A percentile compares a stretch with the other conserved stretches of the same genome.
Evolutionary conservation across 2,888 invertebrate species (phyloP).

Genomic region (Drosophila pegasa): DNA sequence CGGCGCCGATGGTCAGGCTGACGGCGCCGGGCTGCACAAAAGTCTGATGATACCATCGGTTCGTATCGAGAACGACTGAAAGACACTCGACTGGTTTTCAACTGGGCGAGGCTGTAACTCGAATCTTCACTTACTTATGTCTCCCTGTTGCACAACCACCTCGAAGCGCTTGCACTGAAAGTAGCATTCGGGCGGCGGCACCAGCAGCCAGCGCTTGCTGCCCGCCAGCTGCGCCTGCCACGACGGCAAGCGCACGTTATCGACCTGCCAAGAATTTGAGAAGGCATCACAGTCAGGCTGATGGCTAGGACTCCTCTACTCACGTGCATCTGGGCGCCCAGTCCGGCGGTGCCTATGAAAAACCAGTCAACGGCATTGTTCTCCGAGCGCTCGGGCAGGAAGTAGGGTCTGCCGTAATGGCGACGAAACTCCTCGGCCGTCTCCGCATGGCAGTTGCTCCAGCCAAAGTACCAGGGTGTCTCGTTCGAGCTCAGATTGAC

Average conservation of each 20-base stretch:
- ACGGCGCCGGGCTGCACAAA: conserved; percentile 93
- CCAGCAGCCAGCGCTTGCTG: conserved; percentile 94
- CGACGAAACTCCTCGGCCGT: conserved; percentile 91
- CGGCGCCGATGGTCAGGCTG: conserved; percentile 98
- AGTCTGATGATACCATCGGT: conserved; percentile 98
- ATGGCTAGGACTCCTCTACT: conserved; percentile 25
- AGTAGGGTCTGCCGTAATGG: conserved; percentile 94
- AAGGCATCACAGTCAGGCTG: neutral
- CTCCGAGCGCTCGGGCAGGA: conserved; percentile 93
- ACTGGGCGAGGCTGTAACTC: neutral
- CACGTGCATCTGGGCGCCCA: conserved; percentile 98
- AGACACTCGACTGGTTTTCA: conserved; percentile 44
- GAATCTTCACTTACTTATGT: conserved; percentile 89
- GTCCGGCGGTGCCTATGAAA: conserved; percentile 97
- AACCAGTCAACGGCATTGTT: conserved; percentile 97
- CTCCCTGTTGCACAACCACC: conserved; percentile 92
- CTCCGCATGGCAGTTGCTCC: conserved; percentile 97
- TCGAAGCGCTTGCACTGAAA: conserved; percentile 87
- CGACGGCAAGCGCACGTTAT: conserved; percentile 96
- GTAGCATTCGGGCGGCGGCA: conserved; percentile 97
- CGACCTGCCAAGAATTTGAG: conserved; percentile 88
- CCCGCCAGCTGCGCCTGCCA: conserved; percentile 99
- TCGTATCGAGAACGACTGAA: conserved; percentile 96
- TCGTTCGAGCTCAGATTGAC: conserved; percentile 86
- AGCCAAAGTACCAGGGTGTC: conserved; percentile 88